Conservation (phyloP, 2,113 vertebrate species). For the Tupaia chinensis region DNA sequence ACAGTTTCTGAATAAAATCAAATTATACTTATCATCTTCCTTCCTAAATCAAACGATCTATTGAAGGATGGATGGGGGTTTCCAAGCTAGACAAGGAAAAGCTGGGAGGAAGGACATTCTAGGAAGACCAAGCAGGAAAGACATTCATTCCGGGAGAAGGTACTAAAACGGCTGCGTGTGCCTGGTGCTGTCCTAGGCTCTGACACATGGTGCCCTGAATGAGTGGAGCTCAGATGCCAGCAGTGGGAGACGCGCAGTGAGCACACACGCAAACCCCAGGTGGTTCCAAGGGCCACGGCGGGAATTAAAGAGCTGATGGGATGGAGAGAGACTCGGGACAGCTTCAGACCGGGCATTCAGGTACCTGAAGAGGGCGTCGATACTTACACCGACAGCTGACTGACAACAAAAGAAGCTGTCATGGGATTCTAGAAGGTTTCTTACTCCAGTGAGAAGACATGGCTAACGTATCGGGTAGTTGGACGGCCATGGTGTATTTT, state of each 20-base stretch:
- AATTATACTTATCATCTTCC: not conserved
- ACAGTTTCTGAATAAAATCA: slow-evolving; percentile 20
- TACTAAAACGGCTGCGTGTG: not conserved
- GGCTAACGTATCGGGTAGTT: not conserved
- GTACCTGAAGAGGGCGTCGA: not conserved
- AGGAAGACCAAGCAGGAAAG: slow-evolving; percentile 15
- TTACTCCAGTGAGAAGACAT: not conserved
- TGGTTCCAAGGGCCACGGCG: not conserved
- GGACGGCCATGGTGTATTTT: too few relatives aligned
- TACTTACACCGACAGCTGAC: not conserved
- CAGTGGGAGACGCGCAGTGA: not conserved
- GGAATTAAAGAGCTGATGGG: not conserved
- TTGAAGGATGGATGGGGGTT: not conserved
- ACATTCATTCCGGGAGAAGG: not conserved
- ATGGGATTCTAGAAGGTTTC: not conserved
- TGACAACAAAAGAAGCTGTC: not conserved
- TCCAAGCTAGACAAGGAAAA: not conserved
- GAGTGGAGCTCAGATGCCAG: not conserved
- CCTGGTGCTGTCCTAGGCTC: not conserved
- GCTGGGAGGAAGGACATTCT: not conserved
- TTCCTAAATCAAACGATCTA: not conserved
- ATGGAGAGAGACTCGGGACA: not conserved
- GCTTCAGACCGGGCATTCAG: not conserved
- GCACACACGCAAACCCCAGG: slow-evolving; percentile 16
- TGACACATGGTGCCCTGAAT: not conserved